These are phyloP conservation scores for Streptopelia turtur DNA, from an alignment of 2,797 vertebrate genomes.

Conservation along the genomic window DNA sequence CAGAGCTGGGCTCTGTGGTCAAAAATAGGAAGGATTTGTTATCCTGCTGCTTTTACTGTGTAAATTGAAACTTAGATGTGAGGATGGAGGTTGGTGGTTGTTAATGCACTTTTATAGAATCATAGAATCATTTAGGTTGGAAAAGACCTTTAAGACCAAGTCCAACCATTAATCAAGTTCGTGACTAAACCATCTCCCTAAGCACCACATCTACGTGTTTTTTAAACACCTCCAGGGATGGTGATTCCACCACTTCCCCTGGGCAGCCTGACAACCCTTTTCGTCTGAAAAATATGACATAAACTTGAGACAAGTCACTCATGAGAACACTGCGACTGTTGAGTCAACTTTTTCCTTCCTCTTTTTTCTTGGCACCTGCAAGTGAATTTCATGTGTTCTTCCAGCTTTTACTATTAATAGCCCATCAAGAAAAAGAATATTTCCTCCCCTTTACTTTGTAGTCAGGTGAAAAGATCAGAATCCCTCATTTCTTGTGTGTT, in stretches of 20 bases:
- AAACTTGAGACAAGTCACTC: neutral
- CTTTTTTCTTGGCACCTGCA: neutral
- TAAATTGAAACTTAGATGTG: neutral
- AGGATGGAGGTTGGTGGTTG: neutral
- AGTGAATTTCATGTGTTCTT: neutral
- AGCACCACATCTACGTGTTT: no score
- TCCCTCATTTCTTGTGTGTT: neutral
- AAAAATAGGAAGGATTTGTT: neutral
- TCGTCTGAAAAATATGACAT: no score
- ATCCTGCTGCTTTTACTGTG: neutral
- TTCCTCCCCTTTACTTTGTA: neutral
- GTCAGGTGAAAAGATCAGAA: neutral
- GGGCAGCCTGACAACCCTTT: no score
- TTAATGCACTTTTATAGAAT: neutral
- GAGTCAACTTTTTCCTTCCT: neutral
- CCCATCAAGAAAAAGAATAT: neutral
- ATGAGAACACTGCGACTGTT: neutral
- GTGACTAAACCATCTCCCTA: no score
- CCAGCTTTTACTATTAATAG: neutral
- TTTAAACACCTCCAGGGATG: no score
- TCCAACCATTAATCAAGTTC: no score
- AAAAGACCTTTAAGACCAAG: no score
- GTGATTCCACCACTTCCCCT: no score
- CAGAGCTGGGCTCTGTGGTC: neutral
- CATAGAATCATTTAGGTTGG: no score